Evolutionary conservation across 30 jellyfish, hydroid and myxozoan species (phyloP).

Genomic region (Turritopsis rubra): DNA sequence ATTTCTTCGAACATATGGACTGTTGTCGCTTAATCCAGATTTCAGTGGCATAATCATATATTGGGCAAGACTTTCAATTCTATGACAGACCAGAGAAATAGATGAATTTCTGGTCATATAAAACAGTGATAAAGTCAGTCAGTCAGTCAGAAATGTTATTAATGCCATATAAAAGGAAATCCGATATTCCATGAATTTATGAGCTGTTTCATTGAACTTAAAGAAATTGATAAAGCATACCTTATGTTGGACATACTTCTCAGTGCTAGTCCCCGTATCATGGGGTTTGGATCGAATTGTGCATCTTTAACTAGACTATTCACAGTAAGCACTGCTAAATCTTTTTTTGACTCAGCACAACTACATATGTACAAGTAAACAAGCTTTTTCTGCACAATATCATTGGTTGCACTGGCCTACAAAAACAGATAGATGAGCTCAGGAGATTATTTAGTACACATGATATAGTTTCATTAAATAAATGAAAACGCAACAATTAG

Average conservation of each 20-base stretch:
- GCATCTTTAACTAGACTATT: conserved; percentile 69
- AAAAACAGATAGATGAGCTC: not conserved
- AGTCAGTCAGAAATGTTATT: too few species aligned
- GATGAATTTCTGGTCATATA: too few species aligned
- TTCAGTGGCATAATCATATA: conserved; percentile 58
- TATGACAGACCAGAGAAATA: too few species aligned
- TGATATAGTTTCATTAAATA: too few species aligned
- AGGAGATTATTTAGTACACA: too few species aligned
- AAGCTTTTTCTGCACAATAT: conserved; percentile 79
- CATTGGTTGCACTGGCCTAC: conserved; percentile 82
- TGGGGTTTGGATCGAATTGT: conserved; percentile 53
- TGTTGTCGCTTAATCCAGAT: conserved; percentile 54
- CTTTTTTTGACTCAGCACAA: conserved; percentile 78
- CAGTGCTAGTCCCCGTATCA: conserved; percentile 87
- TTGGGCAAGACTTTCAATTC: conserved; percentile 47
- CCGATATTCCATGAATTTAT: too few species aligned
- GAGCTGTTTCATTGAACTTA: not conserved
- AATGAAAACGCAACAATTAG: too few species aligned
- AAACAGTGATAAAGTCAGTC: too few species aligned
- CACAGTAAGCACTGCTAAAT: conserved; percentile 62
- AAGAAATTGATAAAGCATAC: conserved; percentile 19
- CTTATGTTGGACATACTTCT: conserved; percentile 73
- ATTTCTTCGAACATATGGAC: conserved; percentile 72
- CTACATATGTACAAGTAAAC: conserved; percentile 68
- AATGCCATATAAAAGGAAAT: too few species aligned